Evolutionary conservation across 1,140 invertebrate genomes (phyloP), one percentile per base, ranked within the genome.

Genomic region (Drosophila trapezifrons): DNA sequence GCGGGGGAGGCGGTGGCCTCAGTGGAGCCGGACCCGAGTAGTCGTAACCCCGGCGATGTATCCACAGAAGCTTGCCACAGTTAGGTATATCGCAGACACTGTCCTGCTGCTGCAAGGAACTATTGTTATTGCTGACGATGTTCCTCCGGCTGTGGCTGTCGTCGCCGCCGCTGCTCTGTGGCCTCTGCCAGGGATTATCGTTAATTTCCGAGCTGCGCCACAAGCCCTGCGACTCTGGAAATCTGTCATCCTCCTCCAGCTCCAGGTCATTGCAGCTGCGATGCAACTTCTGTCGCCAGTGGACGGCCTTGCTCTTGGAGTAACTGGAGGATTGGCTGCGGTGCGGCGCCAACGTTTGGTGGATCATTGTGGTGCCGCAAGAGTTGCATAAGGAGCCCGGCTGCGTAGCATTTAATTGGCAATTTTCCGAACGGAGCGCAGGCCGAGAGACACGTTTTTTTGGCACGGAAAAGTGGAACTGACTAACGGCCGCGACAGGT

Each of bases 1-100:
- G 37, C 3, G 35, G 12, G 1, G 79, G 77, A 17, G 58, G 60
- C 2, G 72, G 82, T 17, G 83, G 70, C 55, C 74, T 55, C 40
- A 74, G 46, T 4, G 73, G 75, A 15, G 76, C 64, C 2, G 59
- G 49, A 37, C 62, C 49, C 8, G 40, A 27, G 38, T 42, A 60
- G 43, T 77, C 75, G 10, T 77, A 76, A 13, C 40, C 57, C 29
- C 54, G 56, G 3, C 81, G 78, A 45, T 78, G 77, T 38, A 92
- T 25, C 91, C 91, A 92, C 4, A 92, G 71, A 51, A 92, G 56
- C 80, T 92, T 92, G 42, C 91, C 91, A 32, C 91, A 92, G 58
- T 92, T 92, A 43, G 80, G 73, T 56, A 92, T 81, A 40, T 91
- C 82, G 63, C 91, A 92, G 35, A 64, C 62, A 51, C 84, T 80